These are phyloP conservation scores for Margaritifera margaritifera DNA, from an alignment of 2,888 invertebrate genomes.

Conservation along the genomic window DNA sequence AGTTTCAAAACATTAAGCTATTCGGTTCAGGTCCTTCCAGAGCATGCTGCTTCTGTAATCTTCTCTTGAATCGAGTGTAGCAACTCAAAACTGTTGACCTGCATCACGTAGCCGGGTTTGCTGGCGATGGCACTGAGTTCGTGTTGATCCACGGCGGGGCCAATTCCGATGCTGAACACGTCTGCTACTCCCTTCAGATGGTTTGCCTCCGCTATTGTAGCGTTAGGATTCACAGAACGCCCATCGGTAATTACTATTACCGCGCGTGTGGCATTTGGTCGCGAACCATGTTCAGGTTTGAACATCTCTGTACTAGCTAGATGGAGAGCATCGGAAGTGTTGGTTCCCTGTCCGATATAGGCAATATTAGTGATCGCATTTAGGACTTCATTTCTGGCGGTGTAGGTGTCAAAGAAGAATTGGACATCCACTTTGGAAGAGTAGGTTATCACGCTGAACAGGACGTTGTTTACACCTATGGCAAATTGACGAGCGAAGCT, in stretches of 20 bases:
- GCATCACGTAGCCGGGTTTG: conserved; percentile 18
- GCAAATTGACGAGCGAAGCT: conserved; percentile 37
- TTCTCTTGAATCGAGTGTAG: conserved; percentile 31
- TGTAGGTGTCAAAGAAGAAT: conserved; percentile 42
- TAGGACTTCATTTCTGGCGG: conserved; percentile 22
- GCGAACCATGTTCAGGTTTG: conserved; percentile 23
- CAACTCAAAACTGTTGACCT: conserved; percentile 36
- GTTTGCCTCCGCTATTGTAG: conserved; percentile 30
- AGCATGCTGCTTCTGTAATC: conserved; percentile 37
- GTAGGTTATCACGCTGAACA: conserved; percentile 41
- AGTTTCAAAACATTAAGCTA: too few species aligned
- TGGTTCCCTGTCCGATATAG: conserved; percentile 44
- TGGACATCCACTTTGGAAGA: conserved; percentile 31
- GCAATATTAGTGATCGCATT: conserved; percentile 39
- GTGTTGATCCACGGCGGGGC: conserved; percentile 28
- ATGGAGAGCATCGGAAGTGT: conserved; percentile 41
- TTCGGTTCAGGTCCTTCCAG: too few species aligned
- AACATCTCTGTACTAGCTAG: conserved; percentile 34
- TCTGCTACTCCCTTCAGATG: conserved; percentile 23
- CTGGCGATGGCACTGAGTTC: conserved; percentile 36
- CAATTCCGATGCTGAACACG: conserved; percentile 42
- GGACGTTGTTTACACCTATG: conserved; percentile 38
- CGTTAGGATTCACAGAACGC: conserved; percentile 31
- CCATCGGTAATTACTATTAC: conserved; percentile 54
- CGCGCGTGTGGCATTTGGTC: conserved; percentile 40